Base-by-base conservation (phyloP, 2,113 vertebrate genomes). In the Halichoeres trimaculatus region DNA sequence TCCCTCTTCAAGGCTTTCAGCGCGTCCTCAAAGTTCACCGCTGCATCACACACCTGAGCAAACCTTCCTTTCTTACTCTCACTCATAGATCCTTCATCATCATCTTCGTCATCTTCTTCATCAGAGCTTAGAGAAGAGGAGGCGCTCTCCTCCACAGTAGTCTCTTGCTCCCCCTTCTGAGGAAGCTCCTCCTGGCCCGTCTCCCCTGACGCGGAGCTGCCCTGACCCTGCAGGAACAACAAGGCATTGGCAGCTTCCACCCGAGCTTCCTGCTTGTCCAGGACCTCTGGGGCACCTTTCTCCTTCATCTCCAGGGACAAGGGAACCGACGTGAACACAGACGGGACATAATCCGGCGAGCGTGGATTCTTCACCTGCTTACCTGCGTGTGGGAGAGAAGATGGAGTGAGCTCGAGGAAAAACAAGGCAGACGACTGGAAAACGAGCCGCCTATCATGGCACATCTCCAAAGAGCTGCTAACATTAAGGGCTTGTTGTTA, bases 351-450 rank as follows among this genome's bases (percentile, higher is more conserved):
- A 70, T 94, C 93, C 17, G 92, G 87, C 0, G 93, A 94, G 56
- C 90, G 85, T 0, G 92, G 93, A 68, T 93, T 94, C 88, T 93
- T 93, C 66, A 93, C 92, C 87, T 94, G 93, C 85, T 93, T 94
- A 89, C 92, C 92, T 94, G 80, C 14, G 73, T 34, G 66, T 17
- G 19, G 10, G 70, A 72, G 22, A 30, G 52, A 57, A 45, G 40
- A 70, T 35, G 19, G 36, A 23, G 47, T 59, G 20, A 40, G 23
- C 11, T 7, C n/a, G 26, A 10, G 11, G 53, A 7, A 20, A 17
- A n/a, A 36, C 10, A 16, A 41, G 45, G 36, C 19, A 55, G 10
- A 1, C 17, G 20, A 8, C 30, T 3, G 30, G 12, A 38, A 65
- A 38, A 19, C 1, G 13, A 47, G 4, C 1, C 30, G 10, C 30